A percentile compares a stretch with the other conserved stretches of the same genome.
Conservation (phyloP, 2,113 vertebrate genomes). For the Regulus satrapa region DNA sequence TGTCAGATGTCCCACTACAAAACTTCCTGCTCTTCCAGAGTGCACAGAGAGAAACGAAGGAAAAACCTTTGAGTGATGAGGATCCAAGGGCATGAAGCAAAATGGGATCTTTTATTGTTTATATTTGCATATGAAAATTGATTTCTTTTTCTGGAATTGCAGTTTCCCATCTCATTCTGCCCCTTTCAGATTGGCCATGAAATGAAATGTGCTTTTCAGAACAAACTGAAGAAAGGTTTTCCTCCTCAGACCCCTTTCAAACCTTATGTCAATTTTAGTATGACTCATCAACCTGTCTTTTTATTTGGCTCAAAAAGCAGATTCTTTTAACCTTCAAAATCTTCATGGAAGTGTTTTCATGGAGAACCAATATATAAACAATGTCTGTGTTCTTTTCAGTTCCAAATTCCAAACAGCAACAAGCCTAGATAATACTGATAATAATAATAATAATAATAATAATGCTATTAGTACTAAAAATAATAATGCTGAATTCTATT, state of each 20-base stretch:
- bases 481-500: background rate
- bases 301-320: background rate
- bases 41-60: background rate
- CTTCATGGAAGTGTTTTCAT: background rate
- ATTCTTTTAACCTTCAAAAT: background rate
- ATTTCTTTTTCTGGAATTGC: background rate
- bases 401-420: background rate
- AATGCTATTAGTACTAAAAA: accelerated
- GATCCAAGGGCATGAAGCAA: background rate
- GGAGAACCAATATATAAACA: background rate
- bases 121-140: background rate
- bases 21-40: background rate
- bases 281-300: background rate
- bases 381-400: background rate
- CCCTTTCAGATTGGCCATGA: background rate
- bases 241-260: background rate
- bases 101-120: background rate
- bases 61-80: background rate
- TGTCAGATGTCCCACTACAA: background rate
- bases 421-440: background rate
- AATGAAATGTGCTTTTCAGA: background rate
- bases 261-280: background rate
- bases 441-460: no score
- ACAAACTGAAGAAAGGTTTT: background rate
- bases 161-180: background rate